phyloP scores from a whole-genome alignment of 2,888 invertebrate species.

The Apoda limacodes region DNA sequence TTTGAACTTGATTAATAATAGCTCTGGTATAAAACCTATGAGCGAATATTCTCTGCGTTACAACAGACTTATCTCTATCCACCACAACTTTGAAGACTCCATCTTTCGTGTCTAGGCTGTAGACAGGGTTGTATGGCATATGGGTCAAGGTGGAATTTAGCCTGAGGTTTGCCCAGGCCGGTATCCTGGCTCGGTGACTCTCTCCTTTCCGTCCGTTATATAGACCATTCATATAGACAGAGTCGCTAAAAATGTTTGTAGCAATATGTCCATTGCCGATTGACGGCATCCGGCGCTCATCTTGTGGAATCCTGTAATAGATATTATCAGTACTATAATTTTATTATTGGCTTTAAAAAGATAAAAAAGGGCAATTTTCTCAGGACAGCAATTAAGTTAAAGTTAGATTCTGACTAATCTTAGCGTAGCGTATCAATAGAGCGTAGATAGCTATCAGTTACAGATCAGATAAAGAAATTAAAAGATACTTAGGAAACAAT shows the following conservation, averaged over 20 bases:
- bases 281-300: conserved; percentile 69
- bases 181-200: conserved; percentile 71
- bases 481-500: too few species aligned
- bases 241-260: conserved; percentile 68
- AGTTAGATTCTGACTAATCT: too few species aligned
- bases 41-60: conserved; percentile 59
- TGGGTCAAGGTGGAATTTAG: conserved; percentile 55
- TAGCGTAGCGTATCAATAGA: too few species aligned
- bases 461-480: too few species aligned
- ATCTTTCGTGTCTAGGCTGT: conserved; percentile 54
- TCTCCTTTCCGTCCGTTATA: conserved; percentile 68
- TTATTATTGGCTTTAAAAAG: too few species aligned
- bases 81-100: conserved; percentile 59
- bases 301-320: conserved; percentile 58
- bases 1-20: conserved; percentile 59
- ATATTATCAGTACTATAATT: conserved; percentile 2
- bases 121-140: conserved; percentile 43
- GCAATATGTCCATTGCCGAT: conserved; percentile 72
- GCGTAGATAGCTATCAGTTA: too few species aligned
- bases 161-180: conserved; percentile 69
- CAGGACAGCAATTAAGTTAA: too few species aligned
- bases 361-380: background rate
- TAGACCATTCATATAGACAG: conserved; percentile 71
- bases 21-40: conserved; percentile 61
- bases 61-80: conserved; percentile 54